Base-by-base conservation (phyloP, 2,797 vertebrate genomes). In the Ctenopoma multispine region DNA sequence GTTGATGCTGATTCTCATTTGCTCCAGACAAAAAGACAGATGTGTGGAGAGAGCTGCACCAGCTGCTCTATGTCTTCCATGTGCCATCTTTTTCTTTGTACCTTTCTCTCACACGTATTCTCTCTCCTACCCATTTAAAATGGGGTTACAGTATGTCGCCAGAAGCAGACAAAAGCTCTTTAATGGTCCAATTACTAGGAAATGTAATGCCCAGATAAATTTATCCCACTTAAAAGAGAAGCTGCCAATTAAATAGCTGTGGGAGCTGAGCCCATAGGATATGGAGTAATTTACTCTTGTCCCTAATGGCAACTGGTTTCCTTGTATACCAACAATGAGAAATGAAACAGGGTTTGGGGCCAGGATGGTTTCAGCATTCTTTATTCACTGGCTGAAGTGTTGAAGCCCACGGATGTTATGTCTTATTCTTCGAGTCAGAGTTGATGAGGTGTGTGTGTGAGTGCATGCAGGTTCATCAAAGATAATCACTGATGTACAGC, bases 131-230 rank as follows among this genome's bases (percentile, higher is more conserved):
- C 59, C 56, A 60, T 73, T 77, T 81, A 77, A 61, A 74, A 68
- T 67, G 63, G 68, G 58, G 68, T 74, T 77, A 82, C 80, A 82
- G 67, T 83, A 57, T 73, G 80, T 84, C 60, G 68, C 78, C 73
- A 78, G 69, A 61, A 81, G 84, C 78, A 77, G 70, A 88, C 82
- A 85, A 91, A 89, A 71, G 73, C 80, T 70, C 50, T 80, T 81
- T 80, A 91, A 90, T 85, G 71, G 82, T 87, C 80, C 77, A 90
- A 90, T 92, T 90, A 90, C 79, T 23, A 61, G 81, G 62, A 47
- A n/a, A n/a, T n/a, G 79, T 89, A 88, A 91, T 80, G 80, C 67
- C 64, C 72, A 87, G 77, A 88, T 90, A 89, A 89, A 91, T 89
- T 87, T 83, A 87, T 72, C 77, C 72, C 77, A 85, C 88, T 87